Percentiles rank a stretch among this genome's conserved stretches.
phyloP scores from a whole-genome alignment of 1,140 invertebrate species.

The Dinothrombium tinctorium region DNA sequence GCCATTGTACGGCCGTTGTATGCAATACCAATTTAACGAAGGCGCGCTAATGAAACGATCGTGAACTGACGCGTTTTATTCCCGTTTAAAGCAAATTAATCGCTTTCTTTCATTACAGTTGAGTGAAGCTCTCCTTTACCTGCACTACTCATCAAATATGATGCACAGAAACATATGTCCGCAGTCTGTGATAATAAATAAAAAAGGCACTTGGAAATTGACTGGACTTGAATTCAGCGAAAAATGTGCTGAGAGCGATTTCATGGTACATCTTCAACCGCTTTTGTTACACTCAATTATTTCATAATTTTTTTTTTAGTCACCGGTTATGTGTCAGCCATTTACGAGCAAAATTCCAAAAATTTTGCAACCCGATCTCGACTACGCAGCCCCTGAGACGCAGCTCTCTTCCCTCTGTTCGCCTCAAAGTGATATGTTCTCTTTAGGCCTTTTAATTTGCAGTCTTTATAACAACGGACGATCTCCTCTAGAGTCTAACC shows the following conservation, averaged over 20 bases:
- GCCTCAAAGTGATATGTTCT: slow-evolving; percentile 79
- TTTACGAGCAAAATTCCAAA: slow-evolving; percentile 74
- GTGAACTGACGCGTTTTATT: no score
- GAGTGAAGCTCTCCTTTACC: no score
- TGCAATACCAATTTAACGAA: no score
- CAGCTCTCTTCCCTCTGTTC: slow-evolving; percentile 56
- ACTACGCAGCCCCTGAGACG: slow-evolving; percentile 73
- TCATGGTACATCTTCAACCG: slow-evolving; percentile 18
- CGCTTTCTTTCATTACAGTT: no score
- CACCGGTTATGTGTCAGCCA: slow-evolving; percentile 14
- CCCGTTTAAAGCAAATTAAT: no score
- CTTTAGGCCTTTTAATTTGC: slow-evolving; percentile 72
- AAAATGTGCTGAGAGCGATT: slow-evolving; percentile 16
- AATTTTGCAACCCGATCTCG: slow-evolving; percentile 69
- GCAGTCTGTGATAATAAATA: no score
- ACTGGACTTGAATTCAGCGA: slow-evolving; percentile 72
- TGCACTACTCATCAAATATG: no score
- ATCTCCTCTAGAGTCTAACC: slow-evolving; percentile 54
- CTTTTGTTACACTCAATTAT: no score
- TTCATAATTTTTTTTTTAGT: no score
- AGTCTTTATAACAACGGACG: slow-evolving; percentile 72
- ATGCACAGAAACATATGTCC: no score
- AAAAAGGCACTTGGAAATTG: slow-evolving; percentile 82
- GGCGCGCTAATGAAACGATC: no score
- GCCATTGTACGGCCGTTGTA: no score